Evolutionary conservation across 2,113 vertebrate genomes (phyloP).

Genomic region (Muntiacus muntjak): DNA sequence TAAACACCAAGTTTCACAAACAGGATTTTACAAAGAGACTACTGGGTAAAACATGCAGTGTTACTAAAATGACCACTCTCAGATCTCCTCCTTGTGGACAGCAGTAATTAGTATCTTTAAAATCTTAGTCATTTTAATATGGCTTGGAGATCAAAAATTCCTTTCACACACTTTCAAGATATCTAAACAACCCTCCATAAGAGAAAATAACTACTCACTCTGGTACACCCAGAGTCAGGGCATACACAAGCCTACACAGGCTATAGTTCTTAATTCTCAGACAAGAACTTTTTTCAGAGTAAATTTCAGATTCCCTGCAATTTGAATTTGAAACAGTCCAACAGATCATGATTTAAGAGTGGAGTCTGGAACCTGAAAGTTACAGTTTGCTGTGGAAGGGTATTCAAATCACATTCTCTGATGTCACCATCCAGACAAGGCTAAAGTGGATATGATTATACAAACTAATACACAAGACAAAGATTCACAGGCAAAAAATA

Average conservation of each 20-base stretch:
- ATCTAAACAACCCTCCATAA: neutral
- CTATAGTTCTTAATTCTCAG: neutral
- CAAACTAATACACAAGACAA: neutral
- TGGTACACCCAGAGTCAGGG: neutral
- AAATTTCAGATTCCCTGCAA: neutral
- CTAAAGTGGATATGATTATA: neutral
- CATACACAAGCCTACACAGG: neutral
- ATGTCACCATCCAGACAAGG: neutral
- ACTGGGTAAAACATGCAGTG: neutral
- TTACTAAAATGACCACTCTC: conserved; percentile 2
- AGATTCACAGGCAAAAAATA: neutral
- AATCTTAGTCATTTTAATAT: conserved; percentile 43
- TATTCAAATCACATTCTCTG: neutral
- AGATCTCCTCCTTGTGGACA: neutral
- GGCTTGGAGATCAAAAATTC: conserved; percentile 19
- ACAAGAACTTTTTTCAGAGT: neutral
- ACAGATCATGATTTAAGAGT: neutral
- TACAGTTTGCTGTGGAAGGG: neutral
- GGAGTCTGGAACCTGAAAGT: neutral
- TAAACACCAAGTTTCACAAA: neutral
- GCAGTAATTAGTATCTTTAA: conserved; percentile 13
- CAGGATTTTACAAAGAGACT: neutral
- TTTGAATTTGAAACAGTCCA: neutral
- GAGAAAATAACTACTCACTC: neutral
- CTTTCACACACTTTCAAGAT: neutral